Evolutionary conservation across 64 coral and sea anemone genomes (phyloP).

Genomic region (Montipora capricornis): DNA sequence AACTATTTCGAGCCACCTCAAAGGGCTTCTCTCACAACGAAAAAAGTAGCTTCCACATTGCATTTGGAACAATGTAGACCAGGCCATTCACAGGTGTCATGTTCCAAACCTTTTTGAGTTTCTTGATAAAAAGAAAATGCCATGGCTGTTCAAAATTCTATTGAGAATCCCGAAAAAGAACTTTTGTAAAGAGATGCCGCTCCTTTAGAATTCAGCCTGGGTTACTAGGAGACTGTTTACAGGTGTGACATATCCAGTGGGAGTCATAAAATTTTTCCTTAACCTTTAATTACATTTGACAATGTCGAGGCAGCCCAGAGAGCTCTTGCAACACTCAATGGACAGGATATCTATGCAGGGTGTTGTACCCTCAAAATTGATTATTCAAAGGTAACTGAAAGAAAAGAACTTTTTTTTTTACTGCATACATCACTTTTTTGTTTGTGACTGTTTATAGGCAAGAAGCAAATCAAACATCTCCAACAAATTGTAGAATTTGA

Average conservation of each 20-base stretch:
- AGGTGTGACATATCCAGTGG: background rate
- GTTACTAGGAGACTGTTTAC: background rate
- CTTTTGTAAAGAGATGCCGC: too few species aligned
- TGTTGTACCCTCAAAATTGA: constrained; percentile 99
- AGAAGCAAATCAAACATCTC: background rate
- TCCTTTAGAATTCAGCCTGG: too few species aligned
- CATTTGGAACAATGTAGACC: too few species aligned
- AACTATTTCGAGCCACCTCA: too few species aligned
- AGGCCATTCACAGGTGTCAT: too few species aligned
- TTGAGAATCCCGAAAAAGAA: too few species aligned
- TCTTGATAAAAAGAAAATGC: too few species aligned
- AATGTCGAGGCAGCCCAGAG: constrained; percentile 93
- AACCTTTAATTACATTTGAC: constrained; percentile 88
- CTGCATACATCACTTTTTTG: background rate
- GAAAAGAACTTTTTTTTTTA: background rate
- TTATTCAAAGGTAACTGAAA: constrained; percentile 93
- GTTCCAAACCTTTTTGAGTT: too few species aligned
- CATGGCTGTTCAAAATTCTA: too few species aligned
- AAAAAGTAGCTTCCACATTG: too few species aligned
- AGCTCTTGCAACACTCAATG: constrained; percentile 90
- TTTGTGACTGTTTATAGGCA: background rate
- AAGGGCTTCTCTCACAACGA: too few species aligned
- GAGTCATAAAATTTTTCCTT: background rate
- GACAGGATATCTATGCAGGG: constrained; percentile 98
- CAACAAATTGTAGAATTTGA: background rate